Evolutionary conservation across 2,797 vertebrate species (phyloP).

Genomic region (Fistularia commersonii): DNA sequence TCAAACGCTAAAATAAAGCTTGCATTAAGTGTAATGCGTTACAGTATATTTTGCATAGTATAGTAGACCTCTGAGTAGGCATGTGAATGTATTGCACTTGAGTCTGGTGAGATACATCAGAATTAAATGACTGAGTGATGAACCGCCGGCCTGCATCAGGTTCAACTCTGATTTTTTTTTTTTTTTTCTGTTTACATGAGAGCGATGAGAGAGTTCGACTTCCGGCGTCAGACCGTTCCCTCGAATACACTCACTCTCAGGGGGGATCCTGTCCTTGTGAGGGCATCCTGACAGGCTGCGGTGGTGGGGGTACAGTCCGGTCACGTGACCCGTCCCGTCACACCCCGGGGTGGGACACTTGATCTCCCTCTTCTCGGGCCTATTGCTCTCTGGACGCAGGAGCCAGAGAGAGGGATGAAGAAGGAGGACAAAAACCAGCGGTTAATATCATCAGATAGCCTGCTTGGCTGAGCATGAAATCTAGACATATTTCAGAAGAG

Average conservation of each 20-base stretch:
- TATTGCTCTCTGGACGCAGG: conserved; percentile 80
- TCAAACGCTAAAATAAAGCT: no score
- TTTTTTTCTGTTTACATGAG: no score
- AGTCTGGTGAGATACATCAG: no score
- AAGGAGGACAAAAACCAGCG: conserved; percentile 53
- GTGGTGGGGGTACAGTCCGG: conserved; percentile 96
- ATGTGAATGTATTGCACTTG: no score
- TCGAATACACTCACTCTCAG: conserved; percentile 89
- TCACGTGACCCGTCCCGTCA: conserved; percentile 95
- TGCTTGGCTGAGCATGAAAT: conserved; percentile 66
- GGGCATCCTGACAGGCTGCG: conserved; percentile 97
- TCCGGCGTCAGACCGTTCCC: no score
- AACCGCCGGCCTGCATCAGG: no score
- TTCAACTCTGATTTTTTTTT: no score
- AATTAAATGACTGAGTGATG: no score
- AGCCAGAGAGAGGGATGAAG: conserved; percentile 17
- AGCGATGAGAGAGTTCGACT: no score
- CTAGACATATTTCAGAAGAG: conserved; percentile 60
- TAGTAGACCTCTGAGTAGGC: no score
- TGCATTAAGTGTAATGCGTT: no score
- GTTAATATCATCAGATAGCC: conserved; percentile 62
- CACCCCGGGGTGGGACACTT: conserved; percentile 97
- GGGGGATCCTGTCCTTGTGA: conserved; percentile 98
- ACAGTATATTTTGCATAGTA: no score
- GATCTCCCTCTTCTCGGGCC: conserved; percentile 93